Base-by-base conservation (phyloP, 1,140 invertebrate genomes). In the Cherax destructor region DNA sequence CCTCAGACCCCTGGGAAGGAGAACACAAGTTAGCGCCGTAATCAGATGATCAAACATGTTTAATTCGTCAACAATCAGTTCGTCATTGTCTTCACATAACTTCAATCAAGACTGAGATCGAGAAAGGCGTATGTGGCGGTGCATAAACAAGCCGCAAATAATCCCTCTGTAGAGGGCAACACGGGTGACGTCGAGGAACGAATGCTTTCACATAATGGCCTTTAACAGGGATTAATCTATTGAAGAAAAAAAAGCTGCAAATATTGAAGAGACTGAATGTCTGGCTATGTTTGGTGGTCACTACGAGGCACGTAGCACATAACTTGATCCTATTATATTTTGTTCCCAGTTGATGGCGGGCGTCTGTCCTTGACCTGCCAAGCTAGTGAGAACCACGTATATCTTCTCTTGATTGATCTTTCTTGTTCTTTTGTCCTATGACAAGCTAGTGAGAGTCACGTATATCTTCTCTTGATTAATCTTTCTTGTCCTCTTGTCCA, bases 21-120 rank as follows among this genome's bases (percentile, higher is more conserved):
- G 30, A 61, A 49, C 80, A 88, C 78, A 88, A 88, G 87, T 88
- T 88, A 88, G 61, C 61, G 56, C 59, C 61, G 50, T 88, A 88
- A 88, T 88, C 87, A 83, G 87, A 81, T 88, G 87, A 83, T 88
- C 87, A 88, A 88, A 88, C 87, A 88, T 88, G 78, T 81, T 79
- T 88, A 88, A 88, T 88, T 88, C 78, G 78, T 81, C 79, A 88
- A 88, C 87, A 88, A 88, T 88, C 87, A 88, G 59, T n/a, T 78
- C 47, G 78, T 83, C 87, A 83, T 88, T 88, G 87, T 88, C 87
- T 88, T 88, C 87, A 88, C 79, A 83, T 81, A 72, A 56, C 87
- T 69, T 74, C 87, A 88, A 88, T 88, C 87, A 88, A 18, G 78
- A 49, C 47, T 80, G 61, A 21, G 76, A 21, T 18, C 49, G 11